Base-by-base conservation (phyloP, 2,888 invertebrate species). In the Synanthedon myopaeformis region DNA sequence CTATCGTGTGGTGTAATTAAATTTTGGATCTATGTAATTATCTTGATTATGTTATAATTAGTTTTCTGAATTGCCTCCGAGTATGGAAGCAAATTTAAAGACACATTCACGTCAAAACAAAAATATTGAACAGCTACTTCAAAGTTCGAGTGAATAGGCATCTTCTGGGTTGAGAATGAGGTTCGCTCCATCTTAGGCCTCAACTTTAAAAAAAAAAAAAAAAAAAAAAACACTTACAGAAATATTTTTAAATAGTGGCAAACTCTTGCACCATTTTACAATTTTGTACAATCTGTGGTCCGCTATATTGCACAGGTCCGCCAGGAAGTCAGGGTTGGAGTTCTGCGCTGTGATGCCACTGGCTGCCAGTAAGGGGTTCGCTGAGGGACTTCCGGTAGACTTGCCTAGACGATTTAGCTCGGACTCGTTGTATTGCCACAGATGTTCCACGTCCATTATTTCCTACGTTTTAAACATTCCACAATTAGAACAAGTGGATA, bases 241-340 rank as follows among this genome's bases (percentile, higher is more conserved):
- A 67, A 98, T 97, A 82, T 97, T 96, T 77, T 97, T 96, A 78
- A 98, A 98, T 28, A 98, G 91, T 13, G 98, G 98, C 76, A 98
- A 86, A 79, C 97, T 97, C 79, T 98, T 96, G 88, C 98, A 98
- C 98, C 98, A 98, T 76, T 98, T 97, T 59, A 98, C 98, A 64
- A 98, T 97, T 89, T 98, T 97, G 79, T 98, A 98, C 14, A 98
- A 90, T 51, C 98, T 90, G 79, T 97, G 96, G 80, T 98, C 98
- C 51, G 98, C 98, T 57, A 97, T 96, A 74, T 95, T 95, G 89
- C 96, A 96, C 70, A 97, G 89, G 81, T 95, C 96, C 2, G 95
- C 95, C 53, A 96, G 90, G 77, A 95, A 93, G 84, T 96, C 95
- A 0, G 94, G 94, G 81, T 92, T 92, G 53, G 92, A 91, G 76